These are phyloP conservation scores for Tridacna crocea DNA, from an alignment of 2,888 invertebrate species.

Conservation along the genomic window DNA sequence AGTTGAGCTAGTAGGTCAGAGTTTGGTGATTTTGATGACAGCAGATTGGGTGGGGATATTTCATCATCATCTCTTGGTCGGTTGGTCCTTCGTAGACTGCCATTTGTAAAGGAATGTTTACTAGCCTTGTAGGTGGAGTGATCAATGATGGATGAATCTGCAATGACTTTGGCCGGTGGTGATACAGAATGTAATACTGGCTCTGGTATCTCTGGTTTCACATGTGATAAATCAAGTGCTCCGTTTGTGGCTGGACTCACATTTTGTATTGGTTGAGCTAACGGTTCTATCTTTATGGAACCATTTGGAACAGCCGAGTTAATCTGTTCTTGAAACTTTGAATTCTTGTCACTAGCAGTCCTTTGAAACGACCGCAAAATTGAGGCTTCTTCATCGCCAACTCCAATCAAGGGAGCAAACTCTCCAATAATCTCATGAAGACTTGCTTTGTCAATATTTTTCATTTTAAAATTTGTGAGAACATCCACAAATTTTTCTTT, in stretches of 20 bases:
- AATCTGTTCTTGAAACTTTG: neutral
- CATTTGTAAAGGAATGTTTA: conserved; percentile 28
- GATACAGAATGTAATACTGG: conserved; percentile 25
- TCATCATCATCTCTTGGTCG: neutral
- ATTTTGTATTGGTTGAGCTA: neutral
- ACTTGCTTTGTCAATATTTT: conserved; percentile 57
- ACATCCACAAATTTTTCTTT: conserved; percentile 49
- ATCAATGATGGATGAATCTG: conserved; percentile 22
- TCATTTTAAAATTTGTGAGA: conserved; percentile 50
- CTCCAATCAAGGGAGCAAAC: conserved; percentile 61
- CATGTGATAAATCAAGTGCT: neutral
- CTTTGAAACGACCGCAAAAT: neutral
- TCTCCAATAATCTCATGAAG: conserved; percentile 61
- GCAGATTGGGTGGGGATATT: neutral
- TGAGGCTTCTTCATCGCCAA: conserved; percentile 32
- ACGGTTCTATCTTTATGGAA: conserved; percentile 14
- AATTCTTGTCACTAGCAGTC: neutral
- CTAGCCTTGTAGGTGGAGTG: conserved; percentile 32
- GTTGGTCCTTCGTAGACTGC: conserved; percentile 5
- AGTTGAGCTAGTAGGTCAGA: conserved; percentile 20
- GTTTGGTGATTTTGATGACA: neutral
- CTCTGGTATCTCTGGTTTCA: neutral
- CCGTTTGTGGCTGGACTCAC: neutral
- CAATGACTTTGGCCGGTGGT: neutral
- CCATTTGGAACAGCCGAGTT: neutral